A percentile compares a stretch with the other conserved stretches of the same genome.
Conservation (phyloP, 2,797 vertebrate species). For the Gymnothorax javanicus region DNA sequence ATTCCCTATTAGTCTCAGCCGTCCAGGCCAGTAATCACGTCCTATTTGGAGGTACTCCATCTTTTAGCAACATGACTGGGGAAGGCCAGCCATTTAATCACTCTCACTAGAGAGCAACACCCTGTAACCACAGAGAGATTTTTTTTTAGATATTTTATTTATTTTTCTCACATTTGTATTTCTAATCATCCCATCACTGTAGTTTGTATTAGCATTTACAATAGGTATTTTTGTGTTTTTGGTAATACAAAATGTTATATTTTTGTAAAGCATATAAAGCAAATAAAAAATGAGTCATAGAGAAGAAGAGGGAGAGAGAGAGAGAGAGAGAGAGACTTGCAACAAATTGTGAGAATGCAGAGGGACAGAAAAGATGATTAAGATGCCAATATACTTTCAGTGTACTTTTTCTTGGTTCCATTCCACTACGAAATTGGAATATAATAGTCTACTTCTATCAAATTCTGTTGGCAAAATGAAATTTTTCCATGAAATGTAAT, state of each 20-base stretch:
- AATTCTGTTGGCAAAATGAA: too few relatives aligned
- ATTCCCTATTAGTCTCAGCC: conserved; percentile 35
- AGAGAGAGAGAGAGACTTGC: background rate
- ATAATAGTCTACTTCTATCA: background rate
- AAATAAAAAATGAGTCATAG: background rate
- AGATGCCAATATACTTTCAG: background rate
- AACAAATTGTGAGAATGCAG: background rate
- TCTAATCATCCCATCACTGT: too few relatives aligned
- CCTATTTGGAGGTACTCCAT: conserved; percentile 42
- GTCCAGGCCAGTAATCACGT: conserved; percentile 43
- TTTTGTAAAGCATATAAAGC: too few relatives aligned
- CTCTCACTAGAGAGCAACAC: conserved; percentile 4
- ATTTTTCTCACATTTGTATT: too few relatives aligned
- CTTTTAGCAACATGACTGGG: background rate
- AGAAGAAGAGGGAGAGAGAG: background rate
- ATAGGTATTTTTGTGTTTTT: too few relatives aligned
- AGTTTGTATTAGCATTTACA: too few relatives aligned
- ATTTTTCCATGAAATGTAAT: background rate
- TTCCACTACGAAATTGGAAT: background rate
- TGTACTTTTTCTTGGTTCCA: background rate
- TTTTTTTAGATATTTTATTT: too few relatives aligned
- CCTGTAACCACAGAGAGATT: conserved; percentile 16
- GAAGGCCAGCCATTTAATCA: conserved; percentile 19
- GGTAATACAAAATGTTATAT: too few relatives aligned
- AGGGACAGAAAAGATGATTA: background rate